Percentiles rank a stretch among this genome's conserved stretches.
Evolutionary conservation across 2,888 invertebrate genomes (phyloP).

Genomic region (Spisula subtruncata): DNA sequence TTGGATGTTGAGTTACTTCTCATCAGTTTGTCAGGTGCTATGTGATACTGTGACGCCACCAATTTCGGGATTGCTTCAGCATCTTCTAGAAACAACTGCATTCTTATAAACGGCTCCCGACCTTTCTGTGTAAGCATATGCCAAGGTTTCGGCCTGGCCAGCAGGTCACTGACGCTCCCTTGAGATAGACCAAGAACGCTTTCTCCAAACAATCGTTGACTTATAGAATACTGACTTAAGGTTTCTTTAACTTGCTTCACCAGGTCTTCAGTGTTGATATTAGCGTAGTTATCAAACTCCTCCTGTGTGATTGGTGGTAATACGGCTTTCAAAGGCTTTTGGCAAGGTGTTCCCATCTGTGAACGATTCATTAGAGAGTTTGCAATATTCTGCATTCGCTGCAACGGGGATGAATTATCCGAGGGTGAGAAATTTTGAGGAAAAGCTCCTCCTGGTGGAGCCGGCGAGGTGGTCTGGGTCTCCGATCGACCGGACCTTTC

Average conservation of each 20-base stretch:
- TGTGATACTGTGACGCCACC: conserved; percentile 99
- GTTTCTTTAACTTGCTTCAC: conserved; percentile 92
- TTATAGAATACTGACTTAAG: conserved; percentile 90
- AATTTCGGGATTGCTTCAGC: conserved; percentile 97
- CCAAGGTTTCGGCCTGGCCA: conserved; percentile 99
- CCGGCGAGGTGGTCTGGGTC: conserved; percentile 88
- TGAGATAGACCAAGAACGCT: conserved; percentile 92
- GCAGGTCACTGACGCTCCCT: conserved; percentile 98
- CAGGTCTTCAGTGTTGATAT: conserved; percentile 99
- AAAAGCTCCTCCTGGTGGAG: conserved; percentile 67
- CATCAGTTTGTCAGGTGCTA: conserved; percentile 99
- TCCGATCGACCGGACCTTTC: conserved; percentile 69
- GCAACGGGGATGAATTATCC: conserved; percentile 92
- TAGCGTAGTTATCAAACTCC: conserved; percentile 99
- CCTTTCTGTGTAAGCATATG: conserved; percentile 99
- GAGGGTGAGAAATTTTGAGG: conserved; percentile 62
- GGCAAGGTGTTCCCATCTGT: conserved; percentile 90
- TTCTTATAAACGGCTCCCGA: conserved; percentile 91
- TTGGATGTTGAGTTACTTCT: conserved; percentile 89
- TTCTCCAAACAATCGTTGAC: conserved; percentile 99
- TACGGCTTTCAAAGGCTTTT: conserved; percentile 96
- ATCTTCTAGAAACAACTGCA: conserved; percentile 97
- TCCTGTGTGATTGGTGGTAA: conserved; percentile 99
- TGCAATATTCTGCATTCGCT: conserved; percentile 99
- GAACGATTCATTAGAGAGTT: conserved; percentile 93